A percentile compares a stretch with the other conserved stretches of the same genome.
Conservation (phyloP, 2,797 vertebrate genomes). For the Bradypodion pumilum region DNA sequence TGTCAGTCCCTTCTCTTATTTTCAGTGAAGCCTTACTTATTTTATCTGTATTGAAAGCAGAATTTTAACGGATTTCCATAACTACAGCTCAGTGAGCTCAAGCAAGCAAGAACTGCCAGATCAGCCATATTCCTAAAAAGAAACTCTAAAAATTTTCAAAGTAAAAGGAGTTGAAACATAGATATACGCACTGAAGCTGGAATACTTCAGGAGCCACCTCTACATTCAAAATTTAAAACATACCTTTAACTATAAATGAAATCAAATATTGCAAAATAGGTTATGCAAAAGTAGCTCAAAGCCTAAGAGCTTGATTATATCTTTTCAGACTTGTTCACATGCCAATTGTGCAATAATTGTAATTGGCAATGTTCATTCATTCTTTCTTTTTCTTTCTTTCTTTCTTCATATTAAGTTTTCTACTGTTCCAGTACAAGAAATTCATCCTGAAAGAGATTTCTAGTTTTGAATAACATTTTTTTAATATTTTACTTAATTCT, state of each 20-base stretch:
- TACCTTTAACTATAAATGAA: slow-evolving; percentile 46
- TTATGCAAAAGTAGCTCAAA: slow-evolving; percentile 28
- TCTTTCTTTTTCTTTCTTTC: neutral
- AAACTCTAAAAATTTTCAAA: slow-evolving; percentile 62
- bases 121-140: slow-evolving; percentile 58
- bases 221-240: slow-evolving; percentile 35
- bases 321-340: neutral
- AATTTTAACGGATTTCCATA: slow-evolving; percentile 65
- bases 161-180: slow-evolving; percentile 51
- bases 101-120: slow-evolving; percentile 56
- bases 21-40: slow-evolving; percentile 32
- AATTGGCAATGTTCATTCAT: neutral
- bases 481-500: neutral
- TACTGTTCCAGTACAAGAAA: neutral
- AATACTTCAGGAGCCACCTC: slow-evolving; percentile 39
- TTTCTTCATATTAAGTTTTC: neutral
- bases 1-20: slow-evolving; percentile 38
- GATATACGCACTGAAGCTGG: slow-evolving; percentile 43
- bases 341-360: neutral
- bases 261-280: slow-evolving; percentile 11
- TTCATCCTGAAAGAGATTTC: neutral
- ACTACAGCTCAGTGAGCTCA: slow-evolving; percentile 60
- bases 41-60: slow-evolving; percentile 45
- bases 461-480: neutral
- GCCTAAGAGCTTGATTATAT: slow-evolving; percentile 6